Percentiles rank a stretch among this genome's conserved stretches.
Evolutionary conservation across 2,888 invertebrate genomes (phyloP).

Genomic region (Andrena minutula): DNA sequence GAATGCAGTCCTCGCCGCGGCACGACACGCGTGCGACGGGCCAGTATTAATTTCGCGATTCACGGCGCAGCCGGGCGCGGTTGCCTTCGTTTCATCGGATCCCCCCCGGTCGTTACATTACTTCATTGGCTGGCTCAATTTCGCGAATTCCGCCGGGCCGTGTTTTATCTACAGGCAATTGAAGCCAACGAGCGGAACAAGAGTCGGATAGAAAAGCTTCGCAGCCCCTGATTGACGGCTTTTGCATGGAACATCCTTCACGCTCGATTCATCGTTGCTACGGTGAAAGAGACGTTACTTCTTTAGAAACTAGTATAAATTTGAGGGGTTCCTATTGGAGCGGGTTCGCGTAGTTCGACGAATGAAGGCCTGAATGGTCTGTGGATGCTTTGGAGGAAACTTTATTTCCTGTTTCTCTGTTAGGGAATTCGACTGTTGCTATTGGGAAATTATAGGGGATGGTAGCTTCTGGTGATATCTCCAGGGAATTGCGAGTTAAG

Average conservation of each 20-base stretch:
- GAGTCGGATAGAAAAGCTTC: not conserved
- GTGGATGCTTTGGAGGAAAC: too few relatives aligned
- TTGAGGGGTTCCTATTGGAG: not conserved
- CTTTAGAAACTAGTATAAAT: conserved; percentile 4
- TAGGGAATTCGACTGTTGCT: too few relatives aligned
- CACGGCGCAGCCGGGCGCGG: conserved; percentile 3
- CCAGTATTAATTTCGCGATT: conserved; percentile 31
- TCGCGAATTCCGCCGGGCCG: conserved; percentile 17
- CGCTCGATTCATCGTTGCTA: not conserved
- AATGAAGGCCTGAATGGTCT: too few relatives aligned
- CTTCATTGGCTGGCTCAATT: conserved; percentile 21
- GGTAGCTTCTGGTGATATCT: too few relatives aligned
- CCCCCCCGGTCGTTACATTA: conserved; percentile 13
- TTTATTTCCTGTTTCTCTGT: too few relatives aligned
- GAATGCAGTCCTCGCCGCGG: conserved; percentile 11
- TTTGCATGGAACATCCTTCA: conserved; percentile 2
- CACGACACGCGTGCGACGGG: conserved; percentile 16
- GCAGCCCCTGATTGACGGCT: conserved; percentile 15
- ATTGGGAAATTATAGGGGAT: too few relatives aligned
- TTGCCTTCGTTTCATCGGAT: conserved; percentile 24
- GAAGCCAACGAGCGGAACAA: conserved; percentile 6
- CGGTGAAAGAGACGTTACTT: not conserved
- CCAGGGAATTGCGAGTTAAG: too few relatives aligned
- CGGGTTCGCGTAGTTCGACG: too few relatives aligned
- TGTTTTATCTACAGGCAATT: conserved; percentile 16